Evolutionary conservation across 2,888 invertebrate species (phyloP), one percentile per base, ranked within the genome.

Genomic region (Ditylenchus weischeri): DNA sequence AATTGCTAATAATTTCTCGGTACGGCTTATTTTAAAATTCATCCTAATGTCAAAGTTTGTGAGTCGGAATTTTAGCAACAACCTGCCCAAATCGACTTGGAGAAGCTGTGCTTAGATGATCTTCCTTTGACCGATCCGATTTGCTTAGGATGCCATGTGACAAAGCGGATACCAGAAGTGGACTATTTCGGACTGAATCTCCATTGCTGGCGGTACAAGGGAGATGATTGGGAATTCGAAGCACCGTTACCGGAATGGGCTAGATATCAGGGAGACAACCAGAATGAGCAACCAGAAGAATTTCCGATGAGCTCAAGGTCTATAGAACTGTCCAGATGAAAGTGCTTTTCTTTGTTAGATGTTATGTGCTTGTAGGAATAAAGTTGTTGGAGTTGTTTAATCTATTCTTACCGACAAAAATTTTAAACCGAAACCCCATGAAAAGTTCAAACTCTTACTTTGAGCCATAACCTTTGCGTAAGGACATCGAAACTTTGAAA

Each of bases 171-270:
- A 65, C 78, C 76, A 5, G 57, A 79, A 0, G 66, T 69, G 23
- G 72, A 67, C 18, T 75, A 80, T 15, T 62, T 62, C n/a, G 47
- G 62, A 1, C 11, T 62, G 8, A 38, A 47, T 4, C 67, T 83
- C 23, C 83, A 83, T 65, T 83, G 83, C 71, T 70, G 80, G n/a
- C 69, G 72, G 54, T 83, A 83, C 64, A 74, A 76, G 58, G 78
- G 79, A 5, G 70, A 71, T 50, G 75, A 78, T 51, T 82, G 78
- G 76, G 64, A 71, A 35, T 81, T 75, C 65, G 67, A 72, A 47
- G 78, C 81, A 19, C 74, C 76, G 0, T 57, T 82, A 48, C 81
- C 81, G 1, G 72, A 72, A 13, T 81, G 81, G 81, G 81, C 81
- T 18, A 11, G n/a, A 29, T 23, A 54, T 29, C 23, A 2, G 10